phyloP scores from a whole-genome alignment of 2,888 invertebrate genomes.

The Xestoiulus laeticollis region DNA sequence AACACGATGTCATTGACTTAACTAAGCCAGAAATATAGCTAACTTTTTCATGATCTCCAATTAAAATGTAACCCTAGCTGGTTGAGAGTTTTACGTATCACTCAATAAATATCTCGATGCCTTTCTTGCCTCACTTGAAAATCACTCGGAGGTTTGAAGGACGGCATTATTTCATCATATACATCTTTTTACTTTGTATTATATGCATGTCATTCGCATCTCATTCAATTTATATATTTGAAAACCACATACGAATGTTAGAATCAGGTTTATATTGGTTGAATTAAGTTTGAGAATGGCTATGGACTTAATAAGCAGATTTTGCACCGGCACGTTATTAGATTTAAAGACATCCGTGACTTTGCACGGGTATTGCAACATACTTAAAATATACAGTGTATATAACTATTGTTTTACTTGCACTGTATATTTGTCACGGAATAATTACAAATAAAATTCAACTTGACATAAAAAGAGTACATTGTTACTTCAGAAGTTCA shows the following conservation, averaged over 20 bases:
- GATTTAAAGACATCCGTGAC: not conserved
- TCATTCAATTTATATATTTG: not conserved
- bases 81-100: not conserved
- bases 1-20: not conserved
- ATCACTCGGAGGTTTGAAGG: not conserved
- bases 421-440: not conserved
- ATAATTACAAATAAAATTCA: not conserved
- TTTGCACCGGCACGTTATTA: not conserved
- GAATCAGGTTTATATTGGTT: not conserved
- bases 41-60: not conserved
- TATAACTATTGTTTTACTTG: not conserved
- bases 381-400: not conserved
- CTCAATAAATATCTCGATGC: not conserved
- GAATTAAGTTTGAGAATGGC: not conserved
- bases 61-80: not conserved
- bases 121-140: not conserved
- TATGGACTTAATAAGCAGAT: not conserved
- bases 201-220: not conserved
- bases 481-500: not conserved
- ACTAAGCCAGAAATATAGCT: not conserved
- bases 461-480: not conserved
- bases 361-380: not conserved
- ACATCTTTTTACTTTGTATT: not conserved
- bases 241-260: not conserved
- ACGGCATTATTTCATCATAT: not conserved